A percentile compares a stretch with the other conserved stretches of the same genome.
Evolutionary conservation across 2,113 vertebrate genomes (phyloP).

Genomic region (Nicator chloris): DNA sequence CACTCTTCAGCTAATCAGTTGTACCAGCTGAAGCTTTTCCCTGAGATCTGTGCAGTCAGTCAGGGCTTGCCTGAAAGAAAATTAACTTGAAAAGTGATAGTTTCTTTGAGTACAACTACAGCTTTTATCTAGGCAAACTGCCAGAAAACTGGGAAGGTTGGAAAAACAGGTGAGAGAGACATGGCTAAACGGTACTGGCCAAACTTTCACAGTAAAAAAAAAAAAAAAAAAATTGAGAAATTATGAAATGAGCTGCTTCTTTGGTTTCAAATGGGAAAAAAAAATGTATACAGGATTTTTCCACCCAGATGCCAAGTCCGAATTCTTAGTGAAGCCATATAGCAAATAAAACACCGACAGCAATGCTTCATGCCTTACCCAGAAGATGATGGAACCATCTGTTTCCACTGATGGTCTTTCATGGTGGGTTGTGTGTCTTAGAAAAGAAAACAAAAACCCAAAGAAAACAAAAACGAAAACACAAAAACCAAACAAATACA

Average conservation of each 20-base stretch:
- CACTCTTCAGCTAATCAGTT: background rate
- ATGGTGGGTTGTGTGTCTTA: background rate
- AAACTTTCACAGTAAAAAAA: background rate
- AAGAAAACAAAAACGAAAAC: background rate
- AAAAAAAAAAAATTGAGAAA: too few species aligned
- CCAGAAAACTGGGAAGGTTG: background rate
- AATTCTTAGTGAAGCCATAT: background rate
- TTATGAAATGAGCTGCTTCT: fast-evolving
- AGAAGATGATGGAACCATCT: background rate
- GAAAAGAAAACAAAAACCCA: background rate
- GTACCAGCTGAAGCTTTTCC: background rate
- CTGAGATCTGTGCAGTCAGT: background rate
- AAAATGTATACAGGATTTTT: background rate
- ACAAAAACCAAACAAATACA: too few species aligned
- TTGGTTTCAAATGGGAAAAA: background rate
- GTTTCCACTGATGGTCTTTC: background rate
- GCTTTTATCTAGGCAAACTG: background rate
- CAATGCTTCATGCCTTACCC: background rate
- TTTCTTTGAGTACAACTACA: background rate
- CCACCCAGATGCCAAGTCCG: background rate
- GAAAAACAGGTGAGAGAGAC: background rate
- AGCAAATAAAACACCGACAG: background rate
- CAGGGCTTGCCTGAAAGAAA: background rate
- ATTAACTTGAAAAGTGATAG: background rate
- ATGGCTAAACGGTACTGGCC: background rate